Percentiles rank a stretch among this genome's conserved stretches.
These are phyloP conservation scores for Orussus abietinus DNA, from an alignment of 1,140 invertebrate genomes.

Conservation along the genomic window DNA sequence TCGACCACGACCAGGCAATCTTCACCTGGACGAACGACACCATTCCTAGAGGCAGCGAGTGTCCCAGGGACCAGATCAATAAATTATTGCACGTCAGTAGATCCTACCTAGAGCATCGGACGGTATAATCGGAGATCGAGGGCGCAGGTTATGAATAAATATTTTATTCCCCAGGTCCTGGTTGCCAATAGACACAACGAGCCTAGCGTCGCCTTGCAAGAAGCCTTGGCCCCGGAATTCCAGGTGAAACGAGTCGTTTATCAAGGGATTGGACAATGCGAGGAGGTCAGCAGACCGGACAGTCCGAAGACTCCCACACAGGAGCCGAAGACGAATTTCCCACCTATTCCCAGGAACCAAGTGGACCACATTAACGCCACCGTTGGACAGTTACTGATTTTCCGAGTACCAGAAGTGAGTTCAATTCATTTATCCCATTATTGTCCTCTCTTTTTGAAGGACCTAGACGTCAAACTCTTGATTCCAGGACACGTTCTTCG, in stretches of 20 bases:
- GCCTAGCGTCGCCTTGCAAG: constrained; percentile 56
- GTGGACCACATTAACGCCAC: constrained; percentile 79
- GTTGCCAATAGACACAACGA: constrained; percentile 54
- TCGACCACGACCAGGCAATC: constrained; percentile 54
- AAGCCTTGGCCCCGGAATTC: constrained; percentile 61
- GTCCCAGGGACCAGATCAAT: constrained; percentile 70
- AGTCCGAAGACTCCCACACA: constrained; percentile 52
- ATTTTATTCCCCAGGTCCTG: constrained; percentile 53
- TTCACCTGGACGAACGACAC: constrained; percentile 88
- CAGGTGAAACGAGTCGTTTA: constrained; percentile 61
- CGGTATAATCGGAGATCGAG: too few species aligned
- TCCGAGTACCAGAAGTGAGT: constrained; percentile 71
- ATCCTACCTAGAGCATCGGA: too few species aligned
- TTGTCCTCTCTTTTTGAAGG: constrained; percentile 7
- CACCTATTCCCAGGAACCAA: constrained; percentile 75
- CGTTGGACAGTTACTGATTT: constrained; percentile 73
- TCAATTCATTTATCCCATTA: constrained; percentile 1
- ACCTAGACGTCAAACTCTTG: constrained; percentile 6
- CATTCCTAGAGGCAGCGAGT: constrained; percentile 65
- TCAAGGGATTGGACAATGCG: constrained; percentile 62
- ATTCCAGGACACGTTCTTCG: constrained; percentile 81
- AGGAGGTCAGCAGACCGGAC: constrained; percentile 41
- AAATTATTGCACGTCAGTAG: constrained; percentile 61
- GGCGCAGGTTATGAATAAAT: constrained; percentile 1
- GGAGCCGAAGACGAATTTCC: constrained; percentile 61